Percentiles rank a stretch among this genome's conserved stretches.
These are phyloP conservation scores for Polia nebulosa DNA, from an alignment of 2,888 invertebrate species.

Conservation along the genomic window DNA sequence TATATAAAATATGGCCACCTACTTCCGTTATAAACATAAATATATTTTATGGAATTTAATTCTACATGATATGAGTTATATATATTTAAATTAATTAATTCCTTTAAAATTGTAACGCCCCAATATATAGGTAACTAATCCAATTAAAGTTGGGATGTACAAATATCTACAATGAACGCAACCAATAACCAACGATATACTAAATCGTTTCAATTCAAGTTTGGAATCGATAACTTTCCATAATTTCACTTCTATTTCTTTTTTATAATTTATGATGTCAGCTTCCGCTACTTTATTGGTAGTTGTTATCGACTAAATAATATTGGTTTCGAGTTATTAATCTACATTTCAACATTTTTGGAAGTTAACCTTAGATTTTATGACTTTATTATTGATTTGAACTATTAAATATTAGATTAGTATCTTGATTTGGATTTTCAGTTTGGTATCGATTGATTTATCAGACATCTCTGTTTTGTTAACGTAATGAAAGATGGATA, in stretches of 20 bases:
- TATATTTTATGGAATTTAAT: too few species aligned
- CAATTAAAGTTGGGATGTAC: constrained; percentile 4
- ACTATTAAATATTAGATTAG: constrained; percentile 42
- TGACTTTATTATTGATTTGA: constrained; percentile 50
- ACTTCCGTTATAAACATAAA: too few species aligned
- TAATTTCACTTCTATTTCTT: constrained; percentile 53
- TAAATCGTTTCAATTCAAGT: constrained; percentile 38
- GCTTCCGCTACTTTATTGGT: constrained; percentile 60
- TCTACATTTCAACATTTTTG: constrained; percentile 52
- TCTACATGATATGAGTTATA: too few species aligned
- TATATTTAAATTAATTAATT: constrained; percentile 9
- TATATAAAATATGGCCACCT: too few species aligned
- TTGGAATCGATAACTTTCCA: constrained; percentile 53
- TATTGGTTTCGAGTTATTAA: constrained; percentile 49
- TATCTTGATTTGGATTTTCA: constrained; percentile 50
- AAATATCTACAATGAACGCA: constrained; percentile 31
- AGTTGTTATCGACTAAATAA: constrained; percentile 50
- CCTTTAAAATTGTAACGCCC: constrained; percentile 7
- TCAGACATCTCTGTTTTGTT: constrained; percentile 1
- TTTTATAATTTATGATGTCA: constrained; percentile 57
- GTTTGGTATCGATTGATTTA: constrained; percentile 6
- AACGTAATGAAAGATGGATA: background rate
- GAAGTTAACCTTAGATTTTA: constrained; percentile 44
- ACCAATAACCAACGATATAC: constrained; percentile 26
- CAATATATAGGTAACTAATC: background rate